Base-by-base conservation (phyloP, 2,888 invertebrate genomes). In the Sericinus montela region DNA sequence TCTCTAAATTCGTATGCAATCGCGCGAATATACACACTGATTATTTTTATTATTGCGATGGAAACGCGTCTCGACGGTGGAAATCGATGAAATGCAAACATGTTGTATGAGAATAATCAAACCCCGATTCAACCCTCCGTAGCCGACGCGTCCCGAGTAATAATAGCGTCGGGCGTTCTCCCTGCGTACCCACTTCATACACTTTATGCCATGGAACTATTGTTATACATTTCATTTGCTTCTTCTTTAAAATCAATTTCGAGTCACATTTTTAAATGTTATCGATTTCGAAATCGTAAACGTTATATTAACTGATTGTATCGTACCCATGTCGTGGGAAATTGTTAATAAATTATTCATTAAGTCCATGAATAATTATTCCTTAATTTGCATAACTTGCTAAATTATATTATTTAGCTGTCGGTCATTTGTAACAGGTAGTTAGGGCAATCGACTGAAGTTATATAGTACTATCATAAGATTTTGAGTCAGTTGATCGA, bases 81-180 rank as follows among this genome's bases (percentile, higher is more conserved):
- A 73, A 83, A 86, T 86, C 85, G 84, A 86, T 83, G 82, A 75
- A 77, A 77, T 63, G 75, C 80, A 79, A 80, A 80, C 80, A 83
- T 75, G 79, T 81, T 81, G 79, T 85, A 79, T 78, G 84, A 75
- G 82, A 82, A 83, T 84, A 80, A 82, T 82, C 77, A 77, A 76
- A 73, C 72, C 74, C 74, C 72, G 72, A 74, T 72, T 69, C 75
- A 69, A 75, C 79, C 83, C 80, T 77, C 73, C 63, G 61, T 65
- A 62, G 25, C 32, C 45, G 45, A 40, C 41, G 48, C 48, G 45
- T 67, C 64, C 65, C 70, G 64, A 69, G 79, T 78, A 80, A 82
- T 83, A 85, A 82, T 81, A 76, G 72, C 72, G 71, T 57, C 65
- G 65, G 69, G 62, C 66, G 69, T 68, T 72, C 65, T 70, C 65